A percentile compares a stretch with the other conserved stretches of the same genome.
Evolutionary conservation across 2,113 vertebrate species (phyloP).

Genomic region (Vulpes lagopus): DNA sequence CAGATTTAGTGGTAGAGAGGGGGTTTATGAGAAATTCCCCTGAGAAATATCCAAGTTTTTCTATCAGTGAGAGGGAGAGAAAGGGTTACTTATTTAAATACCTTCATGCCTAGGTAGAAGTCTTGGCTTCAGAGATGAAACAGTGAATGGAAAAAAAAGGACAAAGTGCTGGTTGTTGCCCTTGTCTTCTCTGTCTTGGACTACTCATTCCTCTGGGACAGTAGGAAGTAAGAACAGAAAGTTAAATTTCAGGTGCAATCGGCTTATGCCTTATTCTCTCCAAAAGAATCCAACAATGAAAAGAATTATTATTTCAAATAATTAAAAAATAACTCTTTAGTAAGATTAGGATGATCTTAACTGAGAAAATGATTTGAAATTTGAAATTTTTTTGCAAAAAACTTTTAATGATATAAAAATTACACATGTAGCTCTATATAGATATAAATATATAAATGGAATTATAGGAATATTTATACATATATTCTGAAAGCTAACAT

Average conservation of each 20-base stretch:
- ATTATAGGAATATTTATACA: neutral
- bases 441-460: neutral
- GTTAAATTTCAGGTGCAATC: neutral
- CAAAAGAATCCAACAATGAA: neutral
- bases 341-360: neutral
- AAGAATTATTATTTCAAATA: neutral
- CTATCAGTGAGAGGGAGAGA: neutral
- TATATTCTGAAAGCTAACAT: neutral
- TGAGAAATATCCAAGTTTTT: neutral
- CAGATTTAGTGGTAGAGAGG: neutral
- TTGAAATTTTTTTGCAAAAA: neutral
- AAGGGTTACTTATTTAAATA: neutral
- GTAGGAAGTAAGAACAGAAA: neutral
- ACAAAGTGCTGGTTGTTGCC: neutral
- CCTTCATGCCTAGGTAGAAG: neutral
- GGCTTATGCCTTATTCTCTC: neutral
- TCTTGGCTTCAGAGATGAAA: neutral
- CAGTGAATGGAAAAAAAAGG: neutral
- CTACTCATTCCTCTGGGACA: neutral
- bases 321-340: neutral
- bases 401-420: neutral
- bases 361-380: neutral
- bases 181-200: neutral
- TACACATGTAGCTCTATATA: neutral
- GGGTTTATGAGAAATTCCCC: neutral